Evolutionary conservation across 2,888 invertebrate genomes (phyloP).

Genomic region (Synanthedon myopaeformis): DNA sequence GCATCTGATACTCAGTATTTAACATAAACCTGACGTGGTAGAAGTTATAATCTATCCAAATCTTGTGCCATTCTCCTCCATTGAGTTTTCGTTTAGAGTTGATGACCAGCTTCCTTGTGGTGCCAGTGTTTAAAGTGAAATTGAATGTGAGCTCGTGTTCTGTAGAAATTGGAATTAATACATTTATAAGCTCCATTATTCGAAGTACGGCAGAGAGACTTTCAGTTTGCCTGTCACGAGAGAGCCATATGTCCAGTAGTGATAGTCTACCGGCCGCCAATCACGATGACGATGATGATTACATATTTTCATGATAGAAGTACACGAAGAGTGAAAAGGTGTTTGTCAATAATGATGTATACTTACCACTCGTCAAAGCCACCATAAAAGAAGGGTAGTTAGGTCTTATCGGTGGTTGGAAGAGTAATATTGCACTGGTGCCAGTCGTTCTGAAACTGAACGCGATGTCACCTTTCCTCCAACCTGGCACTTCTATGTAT

Average conservation of each 20-base stretch:
- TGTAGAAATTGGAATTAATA: slow-evolving; percentile 18
- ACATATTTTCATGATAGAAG: no score
- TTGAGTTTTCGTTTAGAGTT: slow-evolving; percentile 86
- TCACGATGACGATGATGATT: no score
- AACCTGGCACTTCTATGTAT: slow-evolving; percentile 92
- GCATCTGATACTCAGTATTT: slow-evolving; percentile 90
- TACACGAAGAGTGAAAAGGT: no score
- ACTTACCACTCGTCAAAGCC: slow-evolving; percentile 82
- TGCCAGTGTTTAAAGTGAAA: slow-evolving; percentile 88
- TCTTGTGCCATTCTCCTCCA: slow-evolving; percentile 95
- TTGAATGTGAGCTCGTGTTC: slow-evolving; percentile 91
- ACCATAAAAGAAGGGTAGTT: slow-evolving; percentile 94
- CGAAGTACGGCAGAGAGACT: no score
- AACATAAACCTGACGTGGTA: slow-evolving; percentile 94
- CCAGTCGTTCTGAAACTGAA: slow-evolving; percentile 94
- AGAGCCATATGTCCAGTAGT: no score
- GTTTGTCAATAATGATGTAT: no score
- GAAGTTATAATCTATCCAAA: slow-evolving; percentile 95
- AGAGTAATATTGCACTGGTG: slow-evolving; percentile 87
- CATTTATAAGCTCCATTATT: neutral
- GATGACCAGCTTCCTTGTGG: slow-evolving; percentile 84
- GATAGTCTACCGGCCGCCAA: no score
- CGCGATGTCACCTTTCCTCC: slow-evolving; percentile 92
- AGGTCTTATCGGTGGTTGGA: slow-evolving; percentile 90
- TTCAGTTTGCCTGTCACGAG: no score